phyloP scores from a whole-genome alignment of 2,113 vertebrate genomes.

The Agapornis roseicollis region DNA sequence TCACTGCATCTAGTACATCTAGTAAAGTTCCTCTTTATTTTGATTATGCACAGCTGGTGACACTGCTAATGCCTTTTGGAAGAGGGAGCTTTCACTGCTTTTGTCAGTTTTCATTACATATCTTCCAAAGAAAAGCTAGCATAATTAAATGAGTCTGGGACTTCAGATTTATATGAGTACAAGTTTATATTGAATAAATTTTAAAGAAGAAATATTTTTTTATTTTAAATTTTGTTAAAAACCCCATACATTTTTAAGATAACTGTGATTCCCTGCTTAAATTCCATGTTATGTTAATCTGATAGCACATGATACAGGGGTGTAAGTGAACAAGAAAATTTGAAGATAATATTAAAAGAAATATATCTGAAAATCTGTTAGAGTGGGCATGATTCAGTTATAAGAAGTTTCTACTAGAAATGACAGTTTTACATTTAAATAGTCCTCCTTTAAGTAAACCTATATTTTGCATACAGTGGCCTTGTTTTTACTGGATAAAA shows the following conservation, averaged over 20 bases:
- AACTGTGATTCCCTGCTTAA: background rate
- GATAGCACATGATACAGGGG: background rate
- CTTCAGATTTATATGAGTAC: background rate
- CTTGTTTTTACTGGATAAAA: background rate
- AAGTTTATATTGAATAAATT: background rate
- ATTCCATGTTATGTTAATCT: background rate
- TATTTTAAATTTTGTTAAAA: background rate
- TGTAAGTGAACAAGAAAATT: background rate
- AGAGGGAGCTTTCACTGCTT: background rate
- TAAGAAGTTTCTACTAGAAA: background rate
- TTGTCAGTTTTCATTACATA: background rate
- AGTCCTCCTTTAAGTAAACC: background rate
- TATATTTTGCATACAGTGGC: background rate
- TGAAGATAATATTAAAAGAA: background rate
- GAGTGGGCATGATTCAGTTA: background rate
- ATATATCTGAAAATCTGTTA: background rate
- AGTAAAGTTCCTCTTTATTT: background rate
- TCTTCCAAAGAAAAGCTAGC: background rate
- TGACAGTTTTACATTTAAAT: background rate
- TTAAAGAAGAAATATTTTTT: background rate
- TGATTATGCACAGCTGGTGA: background rate
- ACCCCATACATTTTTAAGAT: background rate
- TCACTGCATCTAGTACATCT: background rate
- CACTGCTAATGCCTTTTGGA: background rate
- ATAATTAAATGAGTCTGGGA: background rate